Base-by-base conservation (phyloP, 2,888 invertebrate species). In the Schrankia costaestrigalis region DNA sequence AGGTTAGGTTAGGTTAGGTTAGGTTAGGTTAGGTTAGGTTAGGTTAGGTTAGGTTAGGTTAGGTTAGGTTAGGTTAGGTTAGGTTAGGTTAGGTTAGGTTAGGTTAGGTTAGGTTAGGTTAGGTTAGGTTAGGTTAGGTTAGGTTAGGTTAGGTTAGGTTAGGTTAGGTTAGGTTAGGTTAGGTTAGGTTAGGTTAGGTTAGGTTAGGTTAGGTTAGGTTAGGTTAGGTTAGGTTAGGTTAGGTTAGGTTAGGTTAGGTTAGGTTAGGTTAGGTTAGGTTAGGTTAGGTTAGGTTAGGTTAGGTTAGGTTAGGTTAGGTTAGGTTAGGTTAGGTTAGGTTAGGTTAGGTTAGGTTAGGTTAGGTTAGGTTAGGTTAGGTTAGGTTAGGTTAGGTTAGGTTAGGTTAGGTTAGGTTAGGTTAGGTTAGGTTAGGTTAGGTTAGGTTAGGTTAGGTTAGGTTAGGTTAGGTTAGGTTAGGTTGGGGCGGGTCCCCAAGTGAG, bases 211-310 rank as follows among this genome's bases (percentile, higher is more conserved):
- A n/a, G n/a, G n/a, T n/a, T 57, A 46, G 46, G 50, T 57, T 54
- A 48, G 52, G 52, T 57, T 58, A 56, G 51, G 55, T 63, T 56
- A 45, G 62, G 59, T 61, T 57, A 53, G 58, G 63, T 65, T 60
- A 59, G 62, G 62, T 66, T 60, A 62, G 63, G 34, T 41, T 35
- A 41, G 41, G 35, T 41, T 35, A 35, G 41, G 35, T 41, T 33
- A 27, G 41, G 35, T 29, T 28, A 28, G 28, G 28, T 28, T 28
- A 28, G 28, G 28, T 28, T 22, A 26, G 27, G n/a, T n/a, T 32
- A 29, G 25, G 25, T 33, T 36, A 41, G 36, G 41, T 35, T 35
- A 37, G 40, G 40, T 40, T 40, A 40, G 40, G 40, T 40, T 40
- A 40, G 40, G 40, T 40, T 40, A 33, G 34, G 28, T 31, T 34